Conservation (phyloP, 2,113 vertebrate genomes). For the Callithrix jacchus region DNA sequence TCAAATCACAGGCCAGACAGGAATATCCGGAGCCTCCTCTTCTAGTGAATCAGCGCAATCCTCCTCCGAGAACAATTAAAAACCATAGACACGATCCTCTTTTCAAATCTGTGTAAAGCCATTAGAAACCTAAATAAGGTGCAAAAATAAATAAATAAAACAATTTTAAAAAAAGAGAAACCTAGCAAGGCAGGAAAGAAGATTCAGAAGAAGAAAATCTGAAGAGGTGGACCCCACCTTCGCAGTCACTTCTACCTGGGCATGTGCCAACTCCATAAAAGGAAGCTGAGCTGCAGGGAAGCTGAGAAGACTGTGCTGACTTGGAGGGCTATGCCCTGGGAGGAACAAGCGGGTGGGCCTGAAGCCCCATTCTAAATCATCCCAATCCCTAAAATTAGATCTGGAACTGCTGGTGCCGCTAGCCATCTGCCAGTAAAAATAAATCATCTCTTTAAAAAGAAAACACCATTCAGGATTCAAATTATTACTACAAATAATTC, state of each 20-base stretch:
- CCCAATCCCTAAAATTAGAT: background rate
- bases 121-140: background rate
- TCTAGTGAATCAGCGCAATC: too few species aligned
- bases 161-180: too few species aligned
- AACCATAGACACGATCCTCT: background rate
- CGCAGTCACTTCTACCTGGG: accelerated
- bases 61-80: background rate
- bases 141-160: too few species aligned
- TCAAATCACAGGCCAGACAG: background rate
- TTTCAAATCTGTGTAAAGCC: background rate
- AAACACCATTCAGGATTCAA: background rate
- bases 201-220: background rate
- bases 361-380: background rate
- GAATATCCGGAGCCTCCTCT: background rate
- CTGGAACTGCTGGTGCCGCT: background rate
- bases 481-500: background rate
- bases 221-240: background rate
- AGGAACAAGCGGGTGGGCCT: background rate
- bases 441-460: background rate
- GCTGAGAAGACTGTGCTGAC: accelerated
- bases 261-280: background rate
- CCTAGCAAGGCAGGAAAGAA: background rate
- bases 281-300: background rate
- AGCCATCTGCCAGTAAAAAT: background rate
- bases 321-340: background rate